These are phyloP conservation scores for Ommatoiulus sabulosus DNA, from an alignment of 2,888 invertebrate genomes.

Conservation along the genomic window DNA sequence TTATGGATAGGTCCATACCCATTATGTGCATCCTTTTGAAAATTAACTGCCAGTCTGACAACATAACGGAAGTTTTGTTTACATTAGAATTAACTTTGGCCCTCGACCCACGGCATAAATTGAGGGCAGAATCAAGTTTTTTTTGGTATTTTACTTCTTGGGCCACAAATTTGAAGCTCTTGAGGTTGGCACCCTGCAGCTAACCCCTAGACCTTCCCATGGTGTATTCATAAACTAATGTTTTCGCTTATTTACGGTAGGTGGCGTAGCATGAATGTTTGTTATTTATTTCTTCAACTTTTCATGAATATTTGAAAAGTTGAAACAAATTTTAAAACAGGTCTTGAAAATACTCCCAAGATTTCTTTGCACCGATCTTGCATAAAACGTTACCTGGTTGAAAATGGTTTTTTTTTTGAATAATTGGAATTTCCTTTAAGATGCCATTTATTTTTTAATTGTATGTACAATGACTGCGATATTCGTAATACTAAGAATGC, in stretches of 20 bases:
- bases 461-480: too few relatives aligned
- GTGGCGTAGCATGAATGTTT: not conserved
- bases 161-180: not conserved
- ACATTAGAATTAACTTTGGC: slow-evolving; percentile 3
- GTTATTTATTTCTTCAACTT: not conserved
- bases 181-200: not conserved
- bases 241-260: not conserved
- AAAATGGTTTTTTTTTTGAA: too few relatives aligned
- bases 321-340: too few relatives aligned
- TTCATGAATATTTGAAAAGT: too few relatives aligned
- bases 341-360: too few relatives aligned
- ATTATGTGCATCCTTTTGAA: not conserved
- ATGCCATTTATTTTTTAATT: too few relatives aligned
- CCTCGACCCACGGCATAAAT: not conserved
- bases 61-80: slow-evolving; percentile 28
- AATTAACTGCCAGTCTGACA: not conserved
- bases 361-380: too few relatives aligned
- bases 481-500: too few relatives aligned
- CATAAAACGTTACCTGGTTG: too few relatives aligned
- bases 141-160: not conserved
- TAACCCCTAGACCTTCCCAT: not conserved
- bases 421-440: too few relatives aligned
- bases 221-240: not conserved
- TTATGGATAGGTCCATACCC: not conserved
- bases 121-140: not conserved